These are phyloP conservation scores for Nebria brevicollis DNA, from an alignment of 2,888 invertebrate species.

Conservation along the genomic window DNA sequence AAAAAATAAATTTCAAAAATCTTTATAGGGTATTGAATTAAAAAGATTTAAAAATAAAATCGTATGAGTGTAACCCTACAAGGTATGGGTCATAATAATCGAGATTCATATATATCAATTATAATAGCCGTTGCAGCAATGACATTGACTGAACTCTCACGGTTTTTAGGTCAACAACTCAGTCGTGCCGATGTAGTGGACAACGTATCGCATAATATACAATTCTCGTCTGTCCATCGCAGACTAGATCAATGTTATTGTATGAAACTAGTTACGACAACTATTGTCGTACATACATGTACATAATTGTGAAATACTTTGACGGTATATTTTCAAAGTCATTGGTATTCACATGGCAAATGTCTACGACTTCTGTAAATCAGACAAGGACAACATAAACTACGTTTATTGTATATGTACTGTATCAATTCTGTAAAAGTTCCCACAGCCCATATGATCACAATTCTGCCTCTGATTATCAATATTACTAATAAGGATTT, in stretches of 20 bases:
- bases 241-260: constrained; percentile 29
- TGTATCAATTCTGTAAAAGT: constrained; percentile 13
- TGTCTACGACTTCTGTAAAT: constrained; percentile 35
- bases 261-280: constrained; percentile 9
- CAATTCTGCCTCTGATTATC: background rate
- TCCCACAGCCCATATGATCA: constrained; percentile 6
- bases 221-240: constrained; percentile 24
- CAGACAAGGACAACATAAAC: constrained; percentile 19
- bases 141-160: constrained; percentile 46
- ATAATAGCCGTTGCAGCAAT: constrained; percentile 42
- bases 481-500: background rate
- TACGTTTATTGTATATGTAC: constrained; percentile 30
- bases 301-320: constrained; percentile 36
- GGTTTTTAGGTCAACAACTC: constrained; percentile 47
- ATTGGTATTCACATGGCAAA: constrained; percentile 38
- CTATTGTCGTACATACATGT: constrained; percentile 19
- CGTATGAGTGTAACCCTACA: constrained; percentile 22
- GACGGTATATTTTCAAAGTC: constrained; percentile 19
- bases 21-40: background rate
- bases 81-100: constrained; percentile 34
- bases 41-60: constrained; percentile 10
- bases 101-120: constrained; percentile 44
- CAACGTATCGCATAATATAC: constrained; percentile 19
- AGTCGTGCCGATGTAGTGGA: constrained; percentile 21
- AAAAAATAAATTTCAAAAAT: background rate